A percentile compares a stretch with the other conserved stretches of the same genome.
phyloP scores from a whole-genome alignment of 2,797 vertebrate species.

The Smutsia gigantea region DNA sequence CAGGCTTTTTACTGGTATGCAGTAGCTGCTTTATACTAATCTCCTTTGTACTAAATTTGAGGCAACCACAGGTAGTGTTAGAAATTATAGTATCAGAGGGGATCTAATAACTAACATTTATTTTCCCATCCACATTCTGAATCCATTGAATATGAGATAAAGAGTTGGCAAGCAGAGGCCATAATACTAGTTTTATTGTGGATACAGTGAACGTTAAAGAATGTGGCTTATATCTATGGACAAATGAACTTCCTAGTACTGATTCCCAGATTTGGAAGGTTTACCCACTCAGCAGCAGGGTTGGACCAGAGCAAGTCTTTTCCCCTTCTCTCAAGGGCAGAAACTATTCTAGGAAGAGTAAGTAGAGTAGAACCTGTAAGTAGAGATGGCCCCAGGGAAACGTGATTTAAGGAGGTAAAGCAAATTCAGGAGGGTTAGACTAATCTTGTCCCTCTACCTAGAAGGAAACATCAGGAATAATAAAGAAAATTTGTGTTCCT shows the following conservation, averaged over 20 bases:
- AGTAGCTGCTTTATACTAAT: background rate
- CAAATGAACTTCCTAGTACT: background rate
- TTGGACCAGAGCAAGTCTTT: background rate
- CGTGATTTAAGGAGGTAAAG: background rate
- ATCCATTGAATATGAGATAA: background rate
- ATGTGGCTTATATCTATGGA: background rate
- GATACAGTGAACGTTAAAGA: background rate
- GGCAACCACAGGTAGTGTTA: background rate
- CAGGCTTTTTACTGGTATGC: background rate
- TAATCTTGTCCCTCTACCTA: background rate
- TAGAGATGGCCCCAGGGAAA: background rate
- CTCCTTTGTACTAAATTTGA: background rate
- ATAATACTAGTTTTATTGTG: background rate
- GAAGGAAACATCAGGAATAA: background rate
- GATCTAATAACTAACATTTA: background rate
- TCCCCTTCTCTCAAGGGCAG: background rate
- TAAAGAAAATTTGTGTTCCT: background rate
- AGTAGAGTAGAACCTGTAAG: background rate
- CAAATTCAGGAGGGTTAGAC: background rate
- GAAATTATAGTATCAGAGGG: background rate
- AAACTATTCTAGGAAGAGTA: background rate
- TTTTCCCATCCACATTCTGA: background rate
- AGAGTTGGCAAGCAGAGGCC: background rate
- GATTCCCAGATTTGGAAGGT: background rate
- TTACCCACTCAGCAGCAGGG: background rate